Evolutionary conservation across 1,140 invertebrate genomes (phyloP), one percentile per base, ranked within the genome.

Genomic region (Drosophila arawakana): DNA sequence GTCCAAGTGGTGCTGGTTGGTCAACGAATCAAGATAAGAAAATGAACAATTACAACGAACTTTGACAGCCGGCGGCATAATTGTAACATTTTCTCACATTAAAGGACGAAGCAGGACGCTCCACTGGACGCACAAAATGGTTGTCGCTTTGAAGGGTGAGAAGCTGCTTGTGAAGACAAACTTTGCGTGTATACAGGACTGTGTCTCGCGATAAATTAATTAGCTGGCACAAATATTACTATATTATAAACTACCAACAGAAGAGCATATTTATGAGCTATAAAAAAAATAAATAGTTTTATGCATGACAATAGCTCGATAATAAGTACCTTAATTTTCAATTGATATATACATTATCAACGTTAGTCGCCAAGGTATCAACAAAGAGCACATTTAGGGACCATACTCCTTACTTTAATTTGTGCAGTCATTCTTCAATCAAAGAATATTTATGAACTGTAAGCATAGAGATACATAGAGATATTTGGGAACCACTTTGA

Each of bases 21-120:
- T 59, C 74, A 41, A 21, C 25, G 43, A 74, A 80, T 78, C 75
- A 61, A 70, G 84, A 89, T 89, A 89, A 89, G 74, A 63, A 77
- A 75, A 75, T 84, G 72, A 89, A 74, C 84, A 89, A 89, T 89
- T 84, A 89, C 80, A 71, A 66, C 70, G 70, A 34, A 72, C 75
- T 68, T 61, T 60, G 83, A 74, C 81, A 69, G 70, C 52, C 63
- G 67, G 41, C 63, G 52, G 49, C 21, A 21, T 39, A 77, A 72
- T 80, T 83, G 74, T 78, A 91, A 82, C 73, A 91, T 91, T 91
- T 89, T 91, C 83, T 91, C 89, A 91, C 89, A 91, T 91, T 75
- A 82, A 85, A 72, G 43, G 72, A 74, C 72, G 52, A 75, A 49
- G 15, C 73, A 43, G 37, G 41, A 69, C 77, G 84, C 84, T 78